phyloP scores from a whole-genome alignment of 2,888 invertebrate species.

The Anaspis maculata region DNA sequence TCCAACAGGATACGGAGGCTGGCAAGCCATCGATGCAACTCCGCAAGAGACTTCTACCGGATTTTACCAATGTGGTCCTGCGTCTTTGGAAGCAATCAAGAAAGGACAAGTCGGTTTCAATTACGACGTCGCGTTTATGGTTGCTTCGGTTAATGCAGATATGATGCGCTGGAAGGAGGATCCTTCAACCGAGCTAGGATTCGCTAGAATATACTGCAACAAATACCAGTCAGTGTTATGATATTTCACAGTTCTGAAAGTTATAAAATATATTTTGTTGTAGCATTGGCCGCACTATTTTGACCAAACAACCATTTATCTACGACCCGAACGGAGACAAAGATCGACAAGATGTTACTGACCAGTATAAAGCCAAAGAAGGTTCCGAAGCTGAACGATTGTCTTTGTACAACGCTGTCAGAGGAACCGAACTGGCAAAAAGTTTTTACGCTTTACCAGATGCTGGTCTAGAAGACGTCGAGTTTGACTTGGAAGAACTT shows the following conservation, averaged over 20 bases:
- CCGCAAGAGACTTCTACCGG: conserved; percentile 72
- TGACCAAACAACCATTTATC: conserved; percentile 66
- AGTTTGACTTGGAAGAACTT: conserved; percentile 59
- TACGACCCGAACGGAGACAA: conserved; percentile 64
- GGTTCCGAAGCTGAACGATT: conserved; percentile 65
- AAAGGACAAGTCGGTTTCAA: conserved; percentile 67
- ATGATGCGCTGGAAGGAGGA: conserved; percentile 71
- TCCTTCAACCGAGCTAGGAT: conserved; percentile 54
- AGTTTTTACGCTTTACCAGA: conserved; percentile 56
- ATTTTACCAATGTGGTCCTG: conserved; percentile 70
- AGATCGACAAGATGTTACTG: conserved; percentile 63
- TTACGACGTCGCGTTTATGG: conserved; percentile 69
- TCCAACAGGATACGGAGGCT: conserved; percentile 72
- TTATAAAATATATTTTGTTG: too few species aligned
- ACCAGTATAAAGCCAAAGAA: conserved; percentile 63
- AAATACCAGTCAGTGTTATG: conserved; percentile 64
- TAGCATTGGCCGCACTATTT: conserved; percentile 66
- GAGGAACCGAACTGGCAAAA: conserved; percentile 58
- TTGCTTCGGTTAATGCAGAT: conserved; percentile 79
- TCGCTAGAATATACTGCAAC: conserved; percentile 59
- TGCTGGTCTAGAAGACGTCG: conserved; percentile 51
- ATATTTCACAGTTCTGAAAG: not conserved
- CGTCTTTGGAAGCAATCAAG: conserved; percentile 68
- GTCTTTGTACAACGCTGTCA: conserved; percentile 66
- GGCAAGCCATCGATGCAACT: conserved; percentile 83